Percentiles rank a stretch among this genome's conserved stretches.
Conservation (phyloP, 2,888 invertebrate species). For the Tryphoninae sp. region DNA sequence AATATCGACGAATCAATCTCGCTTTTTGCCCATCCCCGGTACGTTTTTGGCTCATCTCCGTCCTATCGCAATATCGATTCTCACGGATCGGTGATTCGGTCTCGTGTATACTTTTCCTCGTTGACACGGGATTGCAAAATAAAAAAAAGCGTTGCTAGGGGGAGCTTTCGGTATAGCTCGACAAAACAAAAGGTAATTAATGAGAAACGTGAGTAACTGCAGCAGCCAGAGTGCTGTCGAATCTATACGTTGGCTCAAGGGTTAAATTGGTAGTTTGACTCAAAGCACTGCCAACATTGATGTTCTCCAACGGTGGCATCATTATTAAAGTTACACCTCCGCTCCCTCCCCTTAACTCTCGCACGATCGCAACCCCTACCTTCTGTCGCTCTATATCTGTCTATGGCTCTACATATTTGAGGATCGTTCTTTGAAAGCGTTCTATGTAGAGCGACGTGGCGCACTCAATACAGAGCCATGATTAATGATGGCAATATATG, state of each 20-base stretch:
- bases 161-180: conserved; percentile 33
- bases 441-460: conserved; percentile 61
- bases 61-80: conserved; percentile 32
- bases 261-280: conserved; percentile 53
- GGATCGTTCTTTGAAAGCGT: conserved; percentile 30
- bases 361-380: not conserved
- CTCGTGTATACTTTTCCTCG: conserved; percentile 2
- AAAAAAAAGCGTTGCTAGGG: not conserved
- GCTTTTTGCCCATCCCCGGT: not conserved
- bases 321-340: conserved; percentile 51
- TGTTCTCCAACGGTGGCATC: conserved; percentile 45
- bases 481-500: conserved; percentile 77
- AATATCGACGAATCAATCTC: not conserved
- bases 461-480: conserved; percentile 74
- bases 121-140: conserved; percentile 14
- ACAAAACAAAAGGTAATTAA: conserved; percentile 64
- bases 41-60: not conserved
- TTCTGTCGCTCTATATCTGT: conserved; percentile 22
- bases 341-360: conserved; percentile 14
- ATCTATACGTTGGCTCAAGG: conserved; percentile 24
- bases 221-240: conserved; percentile 19
- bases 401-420: conserved; percentile 51
- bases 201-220: conserved; percentile 45
- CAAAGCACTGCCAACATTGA: conserved; percentile 43
- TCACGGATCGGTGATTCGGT: not conserved